Conservation (phyloP, 2,888 invertebrate genomes). For the Mechanitis messenoides region DNA sequence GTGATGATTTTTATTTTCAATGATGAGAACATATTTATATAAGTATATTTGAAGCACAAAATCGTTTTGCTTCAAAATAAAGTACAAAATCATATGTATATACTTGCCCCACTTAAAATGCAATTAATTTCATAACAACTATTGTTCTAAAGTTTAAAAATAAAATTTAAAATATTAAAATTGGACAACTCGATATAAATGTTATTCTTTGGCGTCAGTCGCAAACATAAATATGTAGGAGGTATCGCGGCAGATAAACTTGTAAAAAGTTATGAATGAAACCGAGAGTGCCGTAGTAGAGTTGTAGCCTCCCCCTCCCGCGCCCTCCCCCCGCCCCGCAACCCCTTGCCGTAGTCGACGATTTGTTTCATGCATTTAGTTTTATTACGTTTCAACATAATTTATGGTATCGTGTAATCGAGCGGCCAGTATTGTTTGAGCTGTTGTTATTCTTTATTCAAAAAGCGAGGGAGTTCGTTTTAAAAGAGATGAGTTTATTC, state of each 20-base stretch:
- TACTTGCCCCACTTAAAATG: too few relatives aligned
- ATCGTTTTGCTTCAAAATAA: too few relatives aligned
- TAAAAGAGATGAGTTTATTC: neutral
- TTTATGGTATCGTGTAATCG: conserved; percentile 51
- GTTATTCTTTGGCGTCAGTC: conserved; percentile 56
- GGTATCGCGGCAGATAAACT: conserved; percentile 74
- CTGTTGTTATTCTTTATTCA: conserved; percentile 24
- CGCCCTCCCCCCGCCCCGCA: conserved; percentile 33
- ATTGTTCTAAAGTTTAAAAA: neutral
- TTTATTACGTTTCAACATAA: conserved; percentile 68
- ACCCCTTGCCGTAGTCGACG: conserved; percentile 44
- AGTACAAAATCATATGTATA: too few relatives aligned
- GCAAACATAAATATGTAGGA: conserved; percentile 75
- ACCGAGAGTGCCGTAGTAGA: conserved; percentile 75
- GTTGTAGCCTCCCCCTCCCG: conserved; percentile 56
- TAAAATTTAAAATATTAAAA: neutral
- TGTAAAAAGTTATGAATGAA: conserved; percentile 78
- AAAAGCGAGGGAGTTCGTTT: conserved; percentile 18
- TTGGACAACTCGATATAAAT: conserved; percentile 10
- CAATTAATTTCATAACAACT: too few relatives aligned
- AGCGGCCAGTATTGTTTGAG: conserved; percentile 18
- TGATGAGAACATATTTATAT: too few relatives aligned
- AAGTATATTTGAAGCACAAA: too few relatives aligned
- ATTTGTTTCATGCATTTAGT: conserved; percentile 72
- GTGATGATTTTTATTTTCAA: too few relatives aligned